Evolutionary conservation across 2,888 invertebrate species (phyloP), one percentile per base, ranked within the genome.

Genomic region (Pammene fasciana): DNA sequence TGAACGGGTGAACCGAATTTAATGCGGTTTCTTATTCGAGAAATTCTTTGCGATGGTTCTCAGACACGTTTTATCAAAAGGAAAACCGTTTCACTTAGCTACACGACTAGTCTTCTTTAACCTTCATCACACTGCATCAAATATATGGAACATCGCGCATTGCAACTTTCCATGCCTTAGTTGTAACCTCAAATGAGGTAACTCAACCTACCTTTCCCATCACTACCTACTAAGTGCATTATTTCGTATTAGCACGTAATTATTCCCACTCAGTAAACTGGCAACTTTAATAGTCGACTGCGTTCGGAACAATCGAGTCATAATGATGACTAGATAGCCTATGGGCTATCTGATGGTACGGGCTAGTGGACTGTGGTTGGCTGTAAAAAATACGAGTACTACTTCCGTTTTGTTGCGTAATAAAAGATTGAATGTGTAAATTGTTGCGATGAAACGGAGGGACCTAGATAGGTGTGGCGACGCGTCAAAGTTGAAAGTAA

Each of bases 271-370:
- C 73, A 74, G 73, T 74, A 76, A 76, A 74, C 76, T 74, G 79
- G 74, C 74, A 77, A 76, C 74, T 73, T 71, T 78, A 72, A 73
- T 74, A 77, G 71, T 65, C 62, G 72, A 68, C 48, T 74, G 74
- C 74, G 70, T 72, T 67, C 65, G 8, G 55, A 71, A 67, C 62
- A 61, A 70, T 65, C 57, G 41, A 13, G 41, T 10, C 57, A 14
- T 59, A 10, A 43, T 43, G 4, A 43, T 43, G 36, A 45, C 36
- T 36, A 10, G 18, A 36, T 56, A 38, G 38, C 38, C 38, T 38
- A 38, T 38, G 38, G 38, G 6, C 16, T 64, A 68, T 68, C 68
- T 57, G 68, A 68, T 68, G 62, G n/a, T 8, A 68, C 56, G 68
- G 62, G 50, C 68, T 68, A 43, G 11, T 68, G 68, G 50, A 55